Conservation (phyloP, 2,797 vertebrate species). For the Numenius phaeopus region DNA sequence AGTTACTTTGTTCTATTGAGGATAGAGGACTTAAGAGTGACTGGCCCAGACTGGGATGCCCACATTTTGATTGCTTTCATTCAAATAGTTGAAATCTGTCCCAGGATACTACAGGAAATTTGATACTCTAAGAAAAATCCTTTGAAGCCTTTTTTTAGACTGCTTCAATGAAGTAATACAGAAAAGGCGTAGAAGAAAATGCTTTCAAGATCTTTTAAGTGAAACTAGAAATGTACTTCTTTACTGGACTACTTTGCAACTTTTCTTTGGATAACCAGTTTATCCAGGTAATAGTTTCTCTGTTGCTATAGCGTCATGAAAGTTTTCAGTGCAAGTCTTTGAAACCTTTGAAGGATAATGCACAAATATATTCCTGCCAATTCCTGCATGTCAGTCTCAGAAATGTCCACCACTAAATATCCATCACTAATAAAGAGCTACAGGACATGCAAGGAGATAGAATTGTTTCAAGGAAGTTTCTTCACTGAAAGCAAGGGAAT, state of each 20-base stretch:
- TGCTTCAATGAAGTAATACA: not conserved
- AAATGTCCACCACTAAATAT: not conserved
- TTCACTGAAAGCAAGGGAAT: not conserved
- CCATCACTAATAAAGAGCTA: not conserved
- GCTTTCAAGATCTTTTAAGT: not conserved
- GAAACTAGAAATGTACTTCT: not conserved
- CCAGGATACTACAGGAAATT: not conserved
- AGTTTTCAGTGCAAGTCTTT: not conserved
- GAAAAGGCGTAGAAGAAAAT: not conserved
- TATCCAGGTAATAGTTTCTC: not conserved
- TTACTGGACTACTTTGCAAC: not conserved
- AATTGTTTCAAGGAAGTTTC: conserved; percentile 11
- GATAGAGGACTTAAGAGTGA: not conserved
- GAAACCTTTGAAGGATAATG: not conserved
- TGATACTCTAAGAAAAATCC: not conserved
- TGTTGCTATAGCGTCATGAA: not conserved
- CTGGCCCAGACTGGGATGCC: not conserved
- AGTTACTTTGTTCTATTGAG: not conserved
- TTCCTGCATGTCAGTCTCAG: not conserved
- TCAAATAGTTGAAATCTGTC: not conserved
- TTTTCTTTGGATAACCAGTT: not conserved
- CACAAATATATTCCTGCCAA: not conserved
- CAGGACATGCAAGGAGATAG: not conserved
- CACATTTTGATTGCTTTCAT: not conserved
- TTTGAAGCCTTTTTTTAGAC: not conserved